Base-by-base conservation (phyloP, 2,888 invertebrate species). In the Xestia ashworthii region DNA sequence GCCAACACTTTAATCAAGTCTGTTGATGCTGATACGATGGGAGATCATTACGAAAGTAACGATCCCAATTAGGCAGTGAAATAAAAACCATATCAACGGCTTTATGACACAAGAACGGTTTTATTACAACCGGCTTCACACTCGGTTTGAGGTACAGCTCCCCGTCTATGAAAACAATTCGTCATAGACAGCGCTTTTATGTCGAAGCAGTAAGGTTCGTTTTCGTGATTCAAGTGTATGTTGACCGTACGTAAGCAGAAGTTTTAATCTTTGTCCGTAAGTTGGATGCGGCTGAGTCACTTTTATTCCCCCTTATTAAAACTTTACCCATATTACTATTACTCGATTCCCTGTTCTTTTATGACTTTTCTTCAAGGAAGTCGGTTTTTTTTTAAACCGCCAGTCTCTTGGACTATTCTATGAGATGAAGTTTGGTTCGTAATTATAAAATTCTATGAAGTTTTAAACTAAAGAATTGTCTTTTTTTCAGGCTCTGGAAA, bases 261-360 rank as follows among this genome's bases (percentile, higher is more conserved):
- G 92, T 95, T 95, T 93, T 95, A 95, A 96, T 95, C 95, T 94
- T 87, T 83, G 88, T 89, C 86, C 88, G 88, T 85, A 94, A 95
- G 93, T 95, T 93, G 73, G 91, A 91, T 93, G 93, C 92, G 92
- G 88, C 91, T 87, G 90, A 91, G 91, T 92, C 89, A 91, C 89
- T 93, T 94, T 95, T 94, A 94, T 94, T 87, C 88, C 88, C 93
- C 90, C 95, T 94, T 94, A 95, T 94, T 94, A 94, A 95, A 96
- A 95, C 94, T 95, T 95, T 93, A 71, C 89, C 93, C 93, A 94
- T 95, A 94, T 94, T 93, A 94, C 93, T 94, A 94, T 94, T 93
- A 94, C 92, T 88, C 89, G 91, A 93, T 94, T 93, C 90, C 84
- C 55, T 85, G 87, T 90, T 92, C 89, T 95, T 95, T 95, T 94